Evolutionary conservation across 2,113 vertebrate genomes (phyloP).

Genomic region (Caloenas nicobarica): DNA sequence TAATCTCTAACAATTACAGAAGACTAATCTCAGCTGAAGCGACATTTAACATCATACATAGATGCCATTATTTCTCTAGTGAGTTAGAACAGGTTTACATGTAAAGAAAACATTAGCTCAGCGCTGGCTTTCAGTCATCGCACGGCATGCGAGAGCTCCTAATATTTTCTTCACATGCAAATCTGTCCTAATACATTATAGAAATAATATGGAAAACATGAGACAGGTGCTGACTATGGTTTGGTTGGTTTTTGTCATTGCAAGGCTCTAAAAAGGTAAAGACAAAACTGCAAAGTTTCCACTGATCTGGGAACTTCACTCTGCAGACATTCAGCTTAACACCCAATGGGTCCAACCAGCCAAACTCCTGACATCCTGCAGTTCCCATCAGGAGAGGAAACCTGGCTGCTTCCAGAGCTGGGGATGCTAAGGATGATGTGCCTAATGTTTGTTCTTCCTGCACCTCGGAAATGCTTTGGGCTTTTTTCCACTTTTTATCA

Average conservation of each 20-base stretch:
- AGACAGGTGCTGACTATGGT: neutral
- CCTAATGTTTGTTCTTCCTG: neutral
- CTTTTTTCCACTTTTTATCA: neutral
- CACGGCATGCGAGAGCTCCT: neutral
- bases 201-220: conserved; percentile 43
- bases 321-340: neutral
- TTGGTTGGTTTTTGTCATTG: neutral
- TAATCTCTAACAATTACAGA: conserved; percentile 57
- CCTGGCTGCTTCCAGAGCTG: neutral
- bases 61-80: conserved; percentile 14
- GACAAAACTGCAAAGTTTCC: neutral
- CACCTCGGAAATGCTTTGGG: neutral
- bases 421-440: neutral
- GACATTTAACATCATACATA: neutral
- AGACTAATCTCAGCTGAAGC: conserved; percentile 47
- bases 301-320: neutral
- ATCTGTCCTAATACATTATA: conserved; percentile 13
- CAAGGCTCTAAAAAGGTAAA: neutral
- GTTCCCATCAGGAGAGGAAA: neutral
- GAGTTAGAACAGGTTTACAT: conserved; percentile 14
- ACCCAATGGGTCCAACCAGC: neutral
- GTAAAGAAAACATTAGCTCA: conserved; percentile 10
- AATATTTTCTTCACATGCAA: conserved; percentile 27
- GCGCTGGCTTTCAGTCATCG: neutral
- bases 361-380: neutral